A percentile compares a stretch with the other conserved stretches of the same genome.
These are phyloP conservation scores for Philaethria dido DNA, from an alignment of 2,888 invertebrate species.

Conservation along the genomic window DNA sequence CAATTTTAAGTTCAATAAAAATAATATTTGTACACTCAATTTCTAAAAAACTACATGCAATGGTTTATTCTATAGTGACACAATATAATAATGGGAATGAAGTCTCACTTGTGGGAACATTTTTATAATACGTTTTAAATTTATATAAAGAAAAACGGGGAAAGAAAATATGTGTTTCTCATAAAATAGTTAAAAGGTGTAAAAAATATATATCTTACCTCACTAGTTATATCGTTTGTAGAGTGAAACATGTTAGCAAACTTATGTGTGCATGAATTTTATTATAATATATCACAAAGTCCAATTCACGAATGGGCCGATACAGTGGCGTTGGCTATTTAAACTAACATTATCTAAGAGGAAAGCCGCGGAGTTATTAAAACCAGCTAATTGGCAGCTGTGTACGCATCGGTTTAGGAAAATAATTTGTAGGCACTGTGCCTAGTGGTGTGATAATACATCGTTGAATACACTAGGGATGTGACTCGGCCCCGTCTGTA, in stretches of 20 bases:
- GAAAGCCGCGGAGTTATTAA: slow-evolving; percentile 69
- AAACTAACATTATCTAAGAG: slow-evolving; percentile 73
- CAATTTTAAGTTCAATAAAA: too few relatives aligned
- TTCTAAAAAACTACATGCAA: too few relatives aligned
- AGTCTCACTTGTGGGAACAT: too few relatives aligned
- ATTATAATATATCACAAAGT: slow-evolving; percentile 15
- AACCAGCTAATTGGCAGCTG: slow-evolving; percentile 60
- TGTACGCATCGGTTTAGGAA: slow-evolving; percentile 26
- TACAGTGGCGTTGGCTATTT: slow-evolving; percentile 48
- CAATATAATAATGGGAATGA: too few relatives aligned
- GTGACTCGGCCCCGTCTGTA: background rate
- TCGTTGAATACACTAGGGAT: background rate
- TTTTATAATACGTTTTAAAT: too few relatives aligned
- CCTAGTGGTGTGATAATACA: slow-evolving; percentile 18
- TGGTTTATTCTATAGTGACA: too few relatives aligned
- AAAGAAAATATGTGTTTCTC: too few relatives aligned
- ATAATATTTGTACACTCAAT: too few relatives aligned
- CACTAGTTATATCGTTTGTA: too few relatives aligned
- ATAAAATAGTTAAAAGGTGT: too few relatives aligned
- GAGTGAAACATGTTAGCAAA: background rate
- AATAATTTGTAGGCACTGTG: slow-evolving; percentile 12
- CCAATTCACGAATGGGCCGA: slow-evolving; percentile 14
- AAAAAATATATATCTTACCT: too few relatives aligned
- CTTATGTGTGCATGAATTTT: background rate
- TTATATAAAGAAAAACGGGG: too few relatives aligned